These are phyloP conservation scores for Lottia scabra DNA, from an alignment of 2,888 invertebrate species.

Conservation along the genomic window DNA sequence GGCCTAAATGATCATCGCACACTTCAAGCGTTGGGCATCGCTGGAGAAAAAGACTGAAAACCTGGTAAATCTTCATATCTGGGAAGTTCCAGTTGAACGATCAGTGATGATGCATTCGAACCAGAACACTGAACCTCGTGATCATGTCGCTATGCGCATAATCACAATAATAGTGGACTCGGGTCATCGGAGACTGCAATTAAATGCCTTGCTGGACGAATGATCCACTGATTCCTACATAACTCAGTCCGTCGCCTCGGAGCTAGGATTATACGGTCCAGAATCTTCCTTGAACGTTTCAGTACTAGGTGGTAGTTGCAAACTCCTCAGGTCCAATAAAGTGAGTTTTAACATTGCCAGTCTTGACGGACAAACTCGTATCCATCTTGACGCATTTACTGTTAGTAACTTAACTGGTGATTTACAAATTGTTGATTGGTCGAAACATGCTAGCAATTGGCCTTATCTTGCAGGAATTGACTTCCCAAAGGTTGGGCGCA, in stretches of 20 bases:
- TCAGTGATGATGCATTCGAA: too few relatives aligned
- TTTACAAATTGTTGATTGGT: slow-evolving; percentile 8
- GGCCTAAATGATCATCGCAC: too few relatives aligned
- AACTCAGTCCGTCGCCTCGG: slow-evolving; percentile 3
- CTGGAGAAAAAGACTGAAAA: too few relatives aligned
- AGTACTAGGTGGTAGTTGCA: neutral
- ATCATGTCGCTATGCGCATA: too few relatives aligned
- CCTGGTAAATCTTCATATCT: too few relatives aligned
- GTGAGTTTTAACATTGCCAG: slow-evolving; percentile 4
- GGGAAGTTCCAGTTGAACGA: too few relatives aligned
- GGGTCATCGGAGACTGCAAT: neutral
- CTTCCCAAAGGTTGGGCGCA: slow-evolving; percentile 6
- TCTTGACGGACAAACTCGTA: neutral
- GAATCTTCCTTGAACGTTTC: neutral
- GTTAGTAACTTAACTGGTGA: slow-evolving; percentile 11
- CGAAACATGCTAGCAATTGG: slow-evolving; percentile 8
- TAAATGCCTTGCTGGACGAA: neutral
- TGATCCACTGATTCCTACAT: neutral
- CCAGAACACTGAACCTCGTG: too few relatives aligned
- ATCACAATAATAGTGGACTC: neutral
- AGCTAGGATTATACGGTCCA: slow-evolving; percentile 9
- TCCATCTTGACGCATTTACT: slow-evolving; percentile 5
- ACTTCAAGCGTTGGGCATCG: too few relatives aligned
- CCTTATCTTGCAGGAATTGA: slow-evolving; percentile 11
- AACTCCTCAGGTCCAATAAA: neutral